phyloP scores from a whole-genome alignment of 2,113 vertebrate species.

The Semnopithecus entellus region DNA sequence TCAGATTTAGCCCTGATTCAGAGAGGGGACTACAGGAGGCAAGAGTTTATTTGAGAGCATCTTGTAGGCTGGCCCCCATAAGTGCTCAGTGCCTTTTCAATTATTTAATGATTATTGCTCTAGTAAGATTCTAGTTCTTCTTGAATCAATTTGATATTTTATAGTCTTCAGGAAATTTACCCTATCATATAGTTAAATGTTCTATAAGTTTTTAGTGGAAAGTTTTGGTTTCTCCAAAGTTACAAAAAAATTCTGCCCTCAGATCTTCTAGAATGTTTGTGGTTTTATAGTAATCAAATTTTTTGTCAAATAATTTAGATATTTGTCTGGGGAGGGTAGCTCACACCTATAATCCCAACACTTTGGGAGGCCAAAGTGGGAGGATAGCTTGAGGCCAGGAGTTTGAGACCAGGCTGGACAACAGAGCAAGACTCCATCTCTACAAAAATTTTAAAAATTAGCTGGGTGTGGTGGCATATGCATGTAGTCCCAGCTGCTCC shows the following conservation, averaged over 20 bases:
- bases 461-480: not conserved
- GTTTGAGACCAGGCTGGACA: not conserved
- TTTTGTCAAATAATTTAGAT: not conserved
- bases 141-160: not conserved
- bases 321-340: not conserved
- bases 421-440: not conserved
- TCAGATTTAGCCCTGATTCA: not conserved
- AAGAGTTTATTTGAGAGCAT: not conserved
- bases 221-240: not conserved
- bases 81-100: not conserved
- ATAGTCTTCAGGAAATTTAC: not conserved
- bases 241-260: not conserved
- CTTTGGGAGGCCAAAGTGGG: not conserved
- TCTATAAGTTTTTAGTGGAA: not conserved
- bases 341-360: not conserved
- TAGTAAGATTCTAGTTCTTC: not conserved
- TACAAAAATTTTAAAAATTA: not conserved
- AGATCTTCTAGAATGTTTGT: not conserved
- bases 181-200: not conserved
- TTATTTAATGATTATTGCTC: not conserved
- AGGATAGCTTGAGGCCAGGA: not conserved
- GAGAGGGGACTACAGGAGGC: not conserved
- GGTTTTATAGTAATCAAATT: not conserved
- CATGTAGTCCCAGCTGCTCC: not conserved
- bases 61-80: not conserved